Conservation (phyloP, 2,113 vertebrate genomes). For the Pangasianodon gigas region DNA sequence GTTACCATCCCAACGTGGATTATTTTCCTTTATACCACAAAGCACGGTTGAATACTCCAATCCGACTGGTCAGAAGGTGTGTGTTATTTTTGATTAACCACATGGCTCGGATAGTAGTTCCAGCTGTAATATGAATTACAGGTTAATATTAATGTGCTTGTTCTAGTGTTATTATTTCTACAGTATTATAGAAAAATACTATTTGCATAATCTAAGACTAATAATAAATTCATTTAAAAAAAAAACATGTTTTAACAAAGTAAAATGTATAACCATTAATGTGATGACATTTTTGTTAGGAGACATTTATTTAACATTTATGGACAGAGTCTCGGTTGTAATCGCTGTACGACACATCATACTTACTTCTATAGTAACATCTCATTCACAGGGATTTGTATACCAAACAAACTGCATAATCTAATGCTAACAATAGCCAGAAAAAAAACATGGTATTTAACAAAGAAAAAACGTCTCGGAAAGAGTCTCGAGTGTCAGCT, state of each 20-base stretch:
- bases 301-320: no score
- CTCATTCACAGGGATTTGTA: no score
- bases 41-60: background rate
- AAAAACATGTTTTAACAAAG: background rate
- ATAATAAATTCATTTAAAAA: background rate
- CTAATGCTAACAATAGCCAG: background rate
- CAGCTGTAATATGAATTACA: background rate
- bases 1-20: background rate
- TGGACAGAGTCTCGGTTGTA: no score
- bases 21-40: background rate
- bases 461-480: background rate
- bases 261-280: background rate
- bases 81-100: background rate
- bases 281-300: no score
- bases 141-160: background rate
- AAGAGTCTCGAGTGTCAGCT: background rate
- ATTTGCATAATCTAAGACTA: background rate
- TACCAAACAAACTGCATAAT: no score
- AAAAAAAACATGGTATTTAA: background rate
- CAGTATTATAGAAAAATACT: no score
- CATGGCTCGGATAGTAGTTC: background rate
- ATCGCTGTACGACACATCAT: no score
- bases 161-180: background rate
- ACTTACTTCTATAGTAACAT: no score
- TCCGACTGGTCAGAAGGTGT: background rate